Percentiles rank a stretch among this genome's conserved stretches.
phyloP scores from a whole-genome alignment of 2,888 invertebrate genomes.

The Agrochola lychnidis region DNA sequence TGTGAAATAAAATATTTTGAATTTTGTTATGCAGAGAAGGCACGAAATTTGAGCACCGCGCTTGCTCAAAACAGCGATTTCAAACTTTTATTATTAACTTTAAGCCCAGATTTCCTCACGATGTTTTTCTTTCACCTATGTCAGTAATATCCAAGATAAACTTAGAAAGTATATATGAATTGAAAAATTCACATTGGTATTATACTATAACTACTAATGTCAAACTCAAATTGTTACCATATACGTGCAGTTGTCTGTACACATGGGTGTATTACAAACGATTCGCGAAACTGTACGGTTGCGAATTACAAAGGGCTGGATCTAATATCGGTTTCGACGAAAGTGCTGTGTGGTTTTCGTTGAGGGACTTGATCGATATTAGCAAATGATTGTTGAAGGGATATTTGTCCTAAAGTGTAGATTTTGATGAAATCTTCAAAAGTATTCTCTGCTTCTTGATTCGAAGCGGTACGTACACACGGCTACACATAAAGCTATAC shows the following conservation, averaged over 20 bases:
- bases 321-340: conserved; percentile 35
- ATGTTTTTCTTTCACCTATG: background rate
- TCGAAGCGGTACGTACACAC: background rate
- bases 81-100: background rate
- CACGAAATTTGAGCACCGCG: background rate
- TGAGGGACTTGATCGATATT: background rate
- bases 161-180: too few relatives aligned
- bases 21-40: too few relatives aligned
- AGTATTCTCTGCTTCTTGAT: background rate
- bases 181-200: background rate
- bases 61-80: background rate
- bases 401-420: background rate
- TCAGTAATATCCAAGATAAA: background rate
- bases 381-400: background rate
- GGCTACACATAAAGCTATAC: too few relatives aligned
- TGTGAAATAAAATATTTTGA: too few relatives aligned
- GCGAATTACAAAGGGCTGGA: conserved; percentile 33
- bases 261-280: background rate
- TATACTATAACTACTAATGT: background rate
- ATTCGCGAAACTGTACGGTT: conserved; percentile 37
- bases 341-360: background rate
- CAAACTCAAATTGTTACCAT: background rate
- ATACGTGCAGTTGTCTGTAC: background rate
- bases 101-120: background rate
- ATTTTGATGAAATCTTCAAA: background rate